Evolutionary conservation across 2,888 invertebrate genomes (phyloP), one percentile per base, ranked within the genome.

Genomic region (Hirtodrosophila alboralis): DNA sequence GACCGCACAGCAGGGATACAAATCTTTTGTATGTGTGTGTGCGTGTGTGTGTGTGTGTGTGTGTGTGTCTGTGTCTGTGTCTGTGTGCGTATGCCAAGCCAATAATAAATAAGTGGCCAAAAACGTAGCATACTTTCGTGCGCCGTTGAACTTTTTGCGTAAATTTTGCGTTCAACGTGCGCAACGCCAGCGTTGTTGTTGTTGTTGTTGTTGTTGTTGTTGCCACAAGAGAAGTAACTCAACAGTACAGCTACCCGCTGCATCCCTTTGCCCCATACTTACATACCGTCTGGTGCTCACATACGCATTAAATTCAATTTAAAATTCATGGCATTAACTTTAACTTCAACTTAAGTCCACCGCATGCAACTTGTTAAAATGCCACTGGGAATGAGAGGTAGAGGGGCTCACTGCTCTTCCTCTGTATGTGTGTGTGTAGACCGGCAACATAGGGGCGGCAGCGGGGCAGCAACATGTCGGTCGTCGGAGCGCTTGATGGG

Each of bases 281-380:
- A 30, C 21, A 16, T 31, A 38, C 40, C 28, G 33, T 36, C 37
- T 48, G 31, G 47, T 53, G 18, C 41, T 58, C 37, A 52, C 51
- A 58, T 65, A 79, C 80, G 74, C 84, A 84, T 81, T 81, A 81
- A 84, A 81, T 81, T 81, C 84, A 81, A 81, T 81, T 81, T 84
- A 76, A 84, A 81, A 81, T 81, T 84, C 80, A 81, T 84, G 72
- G 83, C 76, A 84, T 81, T 81, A 84, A 81, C 83, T 84, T 84
- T 81, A 81, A 81, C 80, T 81, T 81, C 59, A 76, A 81, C 64
- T 81, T 78, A 81, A 81, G 80, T 84, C 84, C 77, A 73, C 73
- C 77, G 75, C 84, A 84, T 83, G 81, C 78, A 81, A 75, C 84
- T 78, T 81, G 81, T 65, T 76, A 76, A 84, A 75, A 73, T 73